Percentiles rank a stretch among this genome's conserved stretches.
phyloP scores from a whole-genome alignment of 2,113 vertebrate species.

The Puntigrus tetrazona region DNA sequence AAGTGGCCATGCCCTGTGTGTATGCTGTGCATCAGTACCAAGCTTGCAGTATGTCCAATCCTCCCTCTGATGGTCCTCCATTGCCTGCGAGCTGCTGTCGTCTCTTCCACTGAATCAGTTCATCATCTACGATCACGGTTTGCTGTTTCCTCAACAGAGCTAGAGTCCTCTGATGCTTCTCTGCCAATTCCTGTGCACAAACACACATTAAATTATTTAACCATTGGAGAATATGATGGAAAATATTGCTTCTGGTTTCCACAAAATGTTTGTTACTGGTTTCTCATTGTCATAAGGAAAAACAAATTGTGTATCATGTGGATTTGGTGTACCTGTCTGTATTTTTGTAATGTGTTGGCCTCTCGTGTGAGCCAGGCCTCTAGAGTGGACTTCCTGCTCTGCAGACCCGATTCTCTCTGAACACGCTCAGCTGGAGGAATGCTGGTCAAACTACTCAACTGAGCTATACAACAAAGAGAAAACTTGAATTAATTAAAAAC shows the following conservation, averaged over 20 bases:
- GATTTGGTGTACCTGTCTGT: constrained; percentile 81
- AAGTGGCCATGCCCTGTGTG: not conserved
- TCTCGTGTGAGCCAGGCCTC: constrained; percentile 82
- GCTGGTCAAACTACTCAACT: constrained; percentile 83
- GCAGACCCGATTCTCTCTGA: constrained; percentile 76
- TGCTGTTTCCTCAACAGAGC: constrained; percentile 90
- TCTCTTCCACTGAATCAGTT: constrained; percentile 97
- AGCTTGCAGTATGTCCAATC: constrained; percentile 91
- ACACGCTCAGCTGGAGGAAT: constrained; percentile 85
- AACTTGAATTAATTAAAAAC: not conserved
- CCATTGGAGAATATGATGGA: not conserved
- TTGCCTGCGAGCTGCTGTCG: constrained; percentile 95
- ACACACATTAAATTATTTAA: constrained; percentile 33
- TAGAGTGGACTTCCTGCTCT: constrained; percentile 79
- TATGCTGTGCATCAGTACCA: constrained; percentile 76
- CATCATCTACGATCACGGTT: constrained; percentile 93
- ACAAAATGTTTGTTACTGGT: not conserved
- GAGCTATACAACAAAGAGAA: constrained; percentile 72
- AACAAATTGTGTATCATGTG: not conserved
- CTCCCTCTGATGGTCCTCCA: constrained; percentile 89
- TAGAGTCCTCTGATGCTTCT: constrained; percentile 81
- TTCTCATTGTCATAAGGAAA: not conserved
- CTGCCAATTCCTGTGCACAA: constrained; percentile 73
- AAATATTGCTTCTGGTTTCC: not conserved
- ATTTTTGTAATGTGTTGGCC: constrained; percentile 89